phyloP scores from a whole-genome alignment of 2,888 invertebrate species.

The Agriopis aurantiaria region DNA sequence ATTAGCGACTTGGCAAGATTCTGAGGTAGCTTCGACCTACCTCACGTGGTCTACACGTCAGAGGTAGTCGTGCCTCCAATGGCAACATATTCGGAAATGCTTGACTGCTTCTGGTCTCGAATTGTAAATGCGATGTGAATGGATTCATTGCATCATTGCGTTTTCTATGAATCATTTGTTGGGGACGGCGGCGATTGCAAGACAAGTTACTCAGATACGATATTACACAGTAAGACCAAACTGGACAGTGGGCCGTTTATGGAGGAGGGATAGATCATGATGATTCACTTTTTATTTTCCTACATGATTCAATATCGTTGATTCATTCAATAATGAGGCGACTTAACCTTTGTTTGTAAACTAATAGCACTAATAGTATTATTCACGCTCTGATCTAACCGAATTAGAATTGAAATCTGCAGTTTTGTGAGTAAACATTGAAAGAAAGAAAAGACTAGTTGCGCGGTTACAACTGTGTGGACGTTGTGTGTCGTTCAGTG shows the following conservation, averaged over 20 bases:
- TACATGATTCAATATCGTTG: constrained; percentile 2
- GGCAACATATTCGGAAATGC: constrained; percentile 20
- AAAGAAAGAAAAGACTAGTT: too few relatives aligned
- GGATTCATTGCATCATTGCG: neutral
- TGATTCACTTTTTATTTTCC: constrained; percentile 3
- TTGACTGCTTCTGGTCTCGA: constrained; percentile 25
- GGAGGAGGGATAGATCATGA: neutral
- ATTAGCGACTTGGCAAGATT: constrained; percentile 62
- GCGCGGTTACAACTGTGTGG: too few relatives aligned
- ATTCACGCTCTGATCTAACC: too few relatives aligned
- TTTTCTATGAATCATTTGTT: constrained; percentile 5
- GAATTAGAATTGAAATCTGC: too few relatives aligned
- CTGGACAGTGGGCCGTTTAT: neutral
- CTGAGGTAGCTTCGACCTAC: constrained; percentile 61
- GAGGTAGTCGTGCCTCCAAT: constrained; percentile 52
- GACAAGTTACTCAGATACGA: neutral
- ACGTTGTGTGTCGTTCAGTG: too few relatives aligned
- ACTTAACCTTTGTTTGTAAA: neutral
- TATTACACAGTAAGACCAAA: neutral
- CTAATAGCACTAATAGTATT: too few relatives aligned
- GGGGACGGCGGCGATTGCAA: too few relatives aligned
- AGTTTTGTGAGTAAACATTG: too few relatives aligned
- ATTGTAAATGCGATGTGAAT: constrained; percentile 6
- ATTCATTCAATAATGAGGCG: neutral
- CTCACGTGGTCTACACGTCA: constrained; percentile 64